Conservation (phyloP, 2,888 invertebrate species). For the Nycteola revayana region DNA sequence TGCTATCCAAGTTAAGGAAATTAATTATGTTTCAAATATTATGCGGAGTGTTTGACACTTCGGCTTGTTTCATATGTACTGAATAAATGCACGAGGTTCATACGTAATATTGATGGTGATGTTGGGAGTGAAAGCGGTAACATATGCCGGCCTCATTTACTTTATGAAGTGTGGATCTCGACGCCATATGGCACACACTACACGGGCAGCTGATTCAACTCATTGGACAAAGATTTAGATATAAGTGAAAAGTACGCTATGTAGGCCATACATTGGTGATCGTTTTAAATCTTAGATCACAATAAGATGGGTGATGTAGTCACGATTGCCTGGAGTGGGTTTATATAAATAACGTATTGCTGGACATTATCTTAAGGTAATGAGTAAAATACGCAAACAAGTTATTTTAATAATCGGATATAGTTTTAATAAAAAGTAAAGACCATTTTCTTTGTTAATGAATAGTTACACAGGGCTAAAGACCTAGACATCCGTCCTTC, state of each 20-base stretch:
- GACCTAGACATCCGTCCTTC: constrained; percentile 71
- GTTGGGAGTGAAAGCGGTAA: constrained; percentile 77
- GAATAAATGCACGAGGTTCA: constrained; percentile 11
- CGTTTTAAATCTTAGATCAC: no score
- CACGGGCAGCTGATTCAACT: constrained; percentile 66
- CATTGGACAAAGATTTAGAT: constrained; percentile 30
- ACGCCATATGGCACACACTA: constrained; percentile 71
- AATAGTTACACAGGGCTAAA: constrained; percentile 43
- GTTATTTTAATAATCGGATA: no score
- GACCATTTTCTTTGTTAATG: constrained; percentile 45
- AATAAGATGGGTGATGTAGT: no score
- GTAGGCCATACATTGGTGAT: no score
- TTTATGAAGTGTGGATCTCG: constrained; percentile 71
- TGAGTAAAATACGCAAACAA: no score
- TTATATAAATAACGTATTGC: no score
- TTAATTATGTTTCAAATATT: no score
- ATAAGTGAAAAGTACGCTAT: no score
- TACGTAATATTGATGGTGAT: constrained; percentile 65
- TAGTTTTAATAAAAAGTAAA: no score
- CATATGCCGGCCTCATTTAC: constrained; percentile 77
- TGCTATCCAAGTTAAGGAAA: constrained; percentile 7
- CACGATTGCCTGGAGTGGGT: no score
- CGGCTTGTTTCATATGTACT: constrained; percentile 26
- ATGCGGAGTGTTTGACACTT: constrained; percentile 20
- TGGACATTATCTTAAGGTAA: no score